Evolutionary conservation across 2,888 invertebrate genomes (phyloP).

Genomic region (Pyralis farinalis): DNA sequence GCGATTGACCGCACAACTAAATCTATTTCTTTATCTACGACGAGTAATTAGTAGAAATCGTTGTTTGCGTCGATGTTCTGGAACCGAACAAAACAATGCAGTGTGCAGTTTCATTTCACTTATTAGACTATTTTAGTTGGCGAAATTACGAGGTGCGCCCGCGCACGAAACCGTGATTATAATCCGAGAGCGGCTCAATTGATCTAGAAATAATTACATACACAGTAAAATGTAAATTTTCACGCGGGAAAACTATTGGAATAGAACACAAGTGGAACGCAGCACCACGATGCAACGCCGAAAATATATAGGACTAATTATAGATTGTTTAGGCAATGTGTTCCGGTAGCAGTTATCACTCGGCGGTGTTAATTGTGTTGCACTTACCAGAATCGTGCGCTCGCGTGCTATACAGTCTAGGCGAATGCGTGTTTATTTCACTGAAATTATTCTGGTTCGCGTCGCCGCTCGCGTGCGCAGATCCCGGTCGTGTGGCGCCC

Average conservation of each 20-base stretch:
- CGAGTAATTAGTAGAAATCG: conserved; percentile 48
- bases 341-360: neutral
- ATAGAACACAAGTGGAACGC: conserved; percentile 44
- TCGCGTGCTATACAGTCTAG: conserved; percentile 54
- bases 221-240: conserved; percentile 15
- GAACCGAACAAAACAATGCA: conserved; percentile 27
- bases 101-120: conserved; percentile 55
- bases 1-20: conserved; percentile 44
- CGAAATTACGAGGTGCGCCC: conserved; percentile 14
- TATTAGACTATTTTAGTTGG: conserved; percentile 27
- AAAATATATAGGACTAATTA: conserved; percentile 66
- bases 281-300: conserved; percentile 51
- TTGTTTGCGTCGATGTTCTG: conserved; percentile 29
- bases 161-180: neutral
- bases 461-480: conserved; percentile 70
- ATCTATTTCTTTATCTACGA: conserved; percentile 58
- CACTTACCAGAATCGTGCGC: conserved; percentile 77
- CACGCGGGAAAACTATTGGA: conserved; percentile 31
- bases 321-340: conserved; percentile 38
- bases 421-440: conserved; percentile 67
- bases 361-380: conserved; percentile 12
- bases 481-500: conserved; percentile 80
- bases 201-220: conserved; percentile 1
- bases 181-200: conserved; percentile 7
- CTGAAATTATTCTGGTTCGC: conserved; percentile 61